Conservation (phyloP, 2,797 vertebrate genomes). For the Hemitrygon akajei region DNA sequence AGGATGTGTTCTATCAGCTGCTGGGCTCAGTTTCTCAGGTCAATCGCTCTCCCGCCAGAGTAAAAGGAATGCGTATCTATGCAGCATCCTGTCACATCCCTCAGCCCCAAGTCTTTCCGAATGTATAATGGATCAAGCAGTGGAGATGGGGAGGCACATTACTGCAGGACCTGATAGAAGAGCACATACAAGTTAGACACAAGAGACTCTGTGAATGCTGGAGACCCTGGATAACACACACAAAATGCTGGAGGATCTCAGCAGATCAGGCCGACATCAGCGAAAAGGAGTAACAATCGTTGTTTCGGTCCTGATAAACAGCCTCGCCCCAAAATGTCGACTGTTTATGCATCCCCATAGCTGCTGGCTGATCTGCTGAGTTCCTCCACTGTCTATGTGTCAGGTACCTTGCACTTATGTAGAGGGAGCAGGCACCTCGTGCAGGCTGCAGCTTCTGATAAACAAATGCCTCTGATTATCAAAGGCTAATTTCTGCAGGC, state of each 20-base stretch:
- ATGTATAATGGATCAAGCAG: neutral
- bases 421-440: neutral
- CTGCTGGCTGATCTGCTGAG: too few relatives aligned
- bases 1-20: neutral
- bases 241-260: too few relatives aligned
- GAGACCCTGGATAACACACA: too few relatives aligned
- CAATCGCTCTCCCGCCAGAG: neutral
- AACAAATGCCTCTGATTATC: neutral
- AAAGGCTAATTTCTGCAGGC: neutral
- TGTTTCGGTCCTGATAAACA: too few relatives aligned
- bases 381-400: too few relatives aligned
- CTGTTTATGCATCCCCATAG: too few relatives aligned
- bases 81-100: neutral
- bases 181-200: too few relatives aligned
- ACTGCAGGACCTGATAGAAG: too few relatives aligned
- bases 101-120: neutral
- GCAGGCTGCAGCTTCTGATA: neutral
- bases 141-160: neutral
- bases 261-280: too few relatives aligned
- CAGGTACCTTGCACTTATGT: neutral
- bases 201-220: too few relatives aligned
- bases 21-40: neutral
- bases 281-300: too few relatives aligned
- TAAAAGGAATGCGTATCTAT: neutral
- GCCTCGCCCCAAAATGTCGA: too few relatives aligned